These are phyloP conservation scores for Limulus polyphemus DNA, from an alignment of 2,888 invertebrate species.

Conservation along the genomic window DNA sequence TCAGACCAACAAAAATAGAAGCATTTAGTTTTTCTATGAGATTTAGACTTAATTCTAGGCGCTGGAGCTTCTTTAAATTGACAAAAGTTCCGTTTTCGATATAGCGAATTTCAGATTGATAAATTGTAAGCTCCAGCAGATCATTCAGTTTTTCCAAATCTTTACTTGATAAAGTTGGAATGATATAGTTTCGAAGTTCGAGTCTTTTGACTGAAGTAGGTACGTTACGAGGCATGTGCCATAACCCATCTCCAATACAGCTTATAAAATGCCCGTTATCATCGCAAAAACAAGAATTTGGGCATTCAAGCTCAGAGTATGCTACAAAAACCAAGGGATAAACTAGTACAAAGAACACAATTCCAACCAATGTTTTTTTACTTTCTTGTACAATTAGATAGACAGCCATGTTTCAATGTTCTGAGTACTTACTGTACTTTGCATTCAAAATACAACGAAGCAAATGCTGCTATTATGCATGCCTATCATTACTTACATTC, in stretches of 20 bases:
- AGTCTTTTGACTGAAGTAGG: constrained; percentile 23
- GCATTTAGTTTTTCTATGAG: constrained; percentile 49
- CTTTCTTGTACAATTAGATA: too few relatives aligned
- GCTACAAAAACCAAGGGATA: too few relatives aligned
- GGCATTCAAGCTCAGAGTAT: constrained; percentile 16
- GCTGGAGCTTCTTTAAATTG: constrained; percentile 48
- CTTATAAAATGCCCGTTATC: constrained; percentile 26
- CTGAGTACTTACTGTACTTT: too few relatives aligned
- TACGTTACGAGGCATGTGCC: constrained; percentile 24
- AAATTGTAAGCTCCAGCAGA: constrained; percentile 29
- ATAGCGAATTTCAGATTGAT: constrained; percentile 41
- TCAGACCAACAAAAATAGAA: constrained; percentile 39
- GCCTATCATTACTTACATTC: too few relatives aligned
- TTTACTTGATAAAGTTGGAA: constrained; percentile 13
- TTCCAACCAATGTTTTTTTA: too few relatives aligned
- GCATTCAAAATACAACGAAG: too few relatives aligned
- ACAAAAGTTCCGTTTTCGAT: constrained; percentile 49
- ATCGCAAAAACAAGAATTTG: constrained; percentile 29
- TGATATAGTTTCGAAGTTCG: constrained; percentile 27
- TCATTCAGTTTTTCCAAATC: constrained; percentile 12
- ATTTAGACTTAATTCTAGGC: constrained; percentile 58
- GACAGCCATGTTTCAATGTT: too few relatives aligned
- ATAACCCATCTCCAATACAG: constrained; percentile 28
- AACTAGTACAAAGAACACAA: too few relatives aligned
- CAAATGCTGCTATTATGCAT: too few relatives aligned